Evolutionary conservation across 2,888 invertebrate genomes (phyloP), one percentile per base, ranked within the genome.

Genomic region (Heliconius cydno): DNA sequence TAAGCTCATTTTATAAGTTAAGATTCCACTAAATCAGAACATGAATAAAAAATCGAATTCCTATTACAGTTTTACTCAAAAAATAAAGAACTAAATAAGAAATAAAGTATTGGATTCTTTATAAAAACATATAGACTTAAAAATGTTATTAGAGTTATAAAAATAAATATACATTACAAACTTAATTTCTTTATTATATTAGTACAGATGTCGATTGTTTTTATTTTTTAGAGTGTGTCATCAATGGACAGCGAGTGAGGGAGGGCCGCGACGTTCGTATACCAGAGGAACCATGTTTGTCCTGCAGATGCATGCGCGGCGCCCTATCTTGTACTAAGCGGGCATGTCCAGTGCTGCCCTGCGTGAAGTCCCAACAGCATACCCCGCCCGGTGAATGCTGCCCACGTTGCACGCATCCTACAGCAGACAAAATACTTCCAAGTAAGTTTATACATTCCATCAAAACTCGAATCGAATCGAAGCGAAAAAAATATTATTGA

Each of bases 291-390:
- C 98, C 98, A 4, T 98, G 98, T 87, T 94, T 98, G 82, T 97
- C 97, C 78, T 98, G 98, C 87, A 96, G 97, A 68, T 98, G 98
- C 90, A 96, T 96, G 84, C 95, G 95, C 85, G 96, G 96, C 22
- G 95, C 96, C 77, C 92, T 98, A 85, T 97, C 97, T 25, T 98
- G 98, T 89, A 95, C 97, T 67, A 98, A 98, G 88, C 96, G 96
- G 81, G 98, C 98, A 1, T 99, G 99, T 86, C 98, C 98, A 0
- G 98, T 98, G 12, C 95, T 99, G 60, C 98, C 98, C 84, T 99
- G 99, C 89, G 96, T 97, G 10, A 91, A 92, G 1, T 95, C 96
- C 19, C 96, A 96, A 84, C 97, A 98, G 86, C 94, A 96, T 80
- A 96, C 96, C 78, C 96, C 96, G 46, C 95, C 96, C 0, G 98